These are phyloP conservation scores for Pungitius pungitius DNA, from an alignment of 2,113 vertebrate genomes.

Conservation along the genomic window DNA sequence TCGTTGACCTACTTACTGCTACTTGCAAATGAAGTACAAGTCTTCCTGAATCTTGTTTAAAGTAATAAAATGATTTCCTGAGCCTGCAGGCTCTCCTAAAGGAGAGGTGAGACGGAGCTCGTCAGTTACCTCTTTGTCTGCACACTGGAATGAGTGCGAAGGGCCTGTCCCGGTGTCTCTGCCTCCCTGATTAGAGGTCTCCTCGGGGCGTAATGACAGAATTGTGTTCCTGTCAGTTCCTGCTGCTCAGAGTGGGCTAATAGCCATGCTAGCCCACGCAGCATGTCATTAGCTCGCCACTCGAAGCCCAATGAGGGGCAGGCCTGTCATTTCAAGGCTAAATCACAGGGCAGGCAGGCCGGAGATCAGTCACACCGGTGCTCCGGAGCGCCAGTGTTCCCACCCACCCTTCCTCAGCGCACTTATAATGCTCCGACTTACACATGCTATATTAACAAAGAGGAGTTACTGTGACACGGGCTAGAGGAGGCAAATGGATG, in stretches of 20 bases:
- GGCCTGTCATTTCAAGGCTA: slow-evolving; percentile 78
- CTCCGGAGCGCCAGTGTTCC: slow-evolving; percentile 56
- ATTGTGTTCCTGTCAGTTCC: slow-evolving; percentile 77
- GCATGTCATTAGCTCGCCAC: slow-evolving; percentile 77
- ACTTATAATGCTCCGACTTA: slow-evolving; percentile 60
- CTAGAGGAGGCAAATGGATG: slow-evolving; percentile 55
- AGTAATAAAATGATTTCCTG: not conserved
- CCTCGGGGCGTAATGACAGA: slow-evolving; percentile 78
- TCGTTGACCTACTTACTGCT: too few relatives aligned
- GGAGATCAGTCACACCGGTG: slow-evolving; percentile 70
- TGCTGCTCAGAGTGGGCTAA: slow-evolving; percentile 76
- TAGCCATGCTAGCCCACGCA: slow-evolving; percentile 77
- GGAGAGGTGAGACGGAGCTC: not conserved
- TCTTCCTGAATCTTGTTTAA: not conserved
- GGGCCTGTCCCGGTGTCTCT: slow-evolving; percentile 45
- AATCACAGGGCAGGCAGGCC: slow-evolving; percentile 73
- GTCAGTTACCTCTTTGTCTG: slow-evolving; percentile 30
- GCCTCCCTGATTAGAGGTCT: slow-evolving; percentile 81
- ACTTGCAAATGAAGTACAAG: too few relatives aligned
- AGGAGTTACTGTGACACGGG: slow-evolving; percentile 45
- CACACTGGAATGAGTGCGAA: slow-evolving; percentile 20
- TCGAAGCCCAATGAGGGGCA: slow-evolving; percentile 65
- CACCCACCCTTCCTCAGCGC: slow-evolving; percentile 49
- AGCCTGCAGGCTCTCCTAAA: not conserved
- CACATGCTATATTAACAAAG: slow-evolving; percentile 53